Base-by-base conservation (phyloP, 2,888 invertebrate genomes). In the Tineola bisselliella region DNA sequence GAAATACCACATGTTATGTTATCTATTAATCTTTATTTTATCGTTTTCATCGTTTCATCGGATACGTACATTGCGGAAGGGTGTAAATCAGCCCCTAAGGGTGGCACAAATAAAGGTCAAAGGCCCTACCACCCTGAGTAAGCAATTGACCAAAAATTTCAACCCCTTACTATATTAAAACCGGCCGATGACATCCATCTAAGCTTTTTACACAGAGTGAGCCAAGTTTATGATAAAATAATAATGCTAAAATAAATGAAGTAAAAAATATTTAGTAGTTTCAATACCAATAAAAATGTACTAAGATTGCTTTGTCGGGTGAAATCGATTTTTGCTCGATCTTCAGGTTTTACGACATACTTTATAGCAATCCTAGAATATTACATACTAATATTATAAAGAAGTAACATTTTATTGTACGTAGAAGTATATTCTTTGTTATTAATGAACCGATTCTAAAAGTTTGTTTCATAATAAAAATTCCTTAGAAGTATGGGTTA, bases 21-120 rank as follows among this genome's bases (percentile, higher is more conserved):
- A 18, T 18, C 13, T 13, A 48, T 6, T 13, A 48, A 48, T 48
- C 48, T 48, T 48, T 48, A 48, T 48, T 48, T 48, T 48, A 48
- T 48, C 18, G 48, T 15, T 48, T 48, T 48, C 48, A 18, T 10
- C 48, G 15, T 15, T 48, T 15, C 18, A 5, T 48, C 18, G 17
- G 18, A 6, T 18, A 2, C 48, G 15, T 48, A 48, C 13, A 48
- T 48, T 48, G 18, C 18, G 48, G 18, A 48, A 48, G 15, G 48
- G 48, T 10, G 48, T 15, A 48, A 17, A 48, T 48, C 18, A 15
- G 48, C 48, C 48, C 13, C 2, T 18, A 15, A 18, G 48, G 48
- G 48, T 48, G 48, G 48, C 48, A 18, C 48, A 15, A 38, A 38
- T 48, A 48, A 48, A 48, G 48, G 48, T 48, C 13, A 48, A 48